phyloP scores from a whole-genome alignment of 2,113 vertebrate species.

The Phoxinus phoxinus region DNA sequence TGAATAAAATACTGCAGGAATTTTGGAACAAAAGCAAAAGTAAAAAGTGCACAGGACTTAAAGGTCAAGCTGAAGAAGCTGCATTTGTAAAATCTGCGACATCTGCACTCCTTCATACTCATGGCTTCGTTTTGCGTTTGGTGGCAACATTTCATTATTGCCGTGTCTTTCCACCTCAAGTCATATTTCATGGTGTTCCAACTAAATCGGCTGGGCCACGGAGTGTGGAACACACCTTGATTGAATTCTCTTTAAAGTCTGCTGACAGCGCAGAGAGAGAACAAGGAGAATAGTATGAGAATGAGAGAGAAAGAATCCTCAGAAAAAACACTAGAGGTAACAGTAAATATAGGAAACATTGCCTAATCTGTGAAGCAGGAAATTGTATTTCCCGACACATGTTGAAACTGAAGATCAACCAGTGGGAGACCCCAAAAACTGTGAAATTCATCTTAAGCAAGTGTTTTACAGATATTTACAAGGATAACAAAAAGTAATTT shows the following conservation, averaged over 20 bases:
- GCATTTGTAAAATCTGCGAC: neutral
- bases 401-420: conserved; percentile 33
- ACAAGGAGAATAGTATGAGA: neutral
- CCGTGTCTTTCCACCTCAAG: conserved; percentile 29
- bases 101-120: conserved; percentile 23
- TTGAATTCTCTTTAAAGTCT: conserved; percentile 52
- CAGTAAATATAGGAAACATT: neutral
- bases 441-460: conserved; percentile 16
- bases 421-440: conserved; percentile 11
- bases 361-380: conserved; percentile 23
- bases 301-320: neutral
- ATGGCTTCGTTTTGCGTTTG: conserved; percentile 38
- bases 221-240: conserved; percentile 35
- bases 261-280: conserved; percentile 54
- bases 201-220: conserved; percentile 41
- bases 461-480: conserved; percentile 38
- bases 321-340: neutral
- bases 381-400: conserved; percentile 31
- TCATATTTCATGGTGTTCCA: conserved; percentile 41
- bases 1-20: neutral
- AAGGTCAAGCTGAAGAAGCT: conserved; percentile 35
- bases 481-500: conserved; percentile 39
- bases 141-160: conserved; percentile 36
- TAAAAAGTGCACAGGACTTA: neutral
- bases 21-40: neutral